Evolutionary conservation across 2,888 invertebrate genomes (phyloP).

Genomic region (Cynaeus angustus): DNA sequence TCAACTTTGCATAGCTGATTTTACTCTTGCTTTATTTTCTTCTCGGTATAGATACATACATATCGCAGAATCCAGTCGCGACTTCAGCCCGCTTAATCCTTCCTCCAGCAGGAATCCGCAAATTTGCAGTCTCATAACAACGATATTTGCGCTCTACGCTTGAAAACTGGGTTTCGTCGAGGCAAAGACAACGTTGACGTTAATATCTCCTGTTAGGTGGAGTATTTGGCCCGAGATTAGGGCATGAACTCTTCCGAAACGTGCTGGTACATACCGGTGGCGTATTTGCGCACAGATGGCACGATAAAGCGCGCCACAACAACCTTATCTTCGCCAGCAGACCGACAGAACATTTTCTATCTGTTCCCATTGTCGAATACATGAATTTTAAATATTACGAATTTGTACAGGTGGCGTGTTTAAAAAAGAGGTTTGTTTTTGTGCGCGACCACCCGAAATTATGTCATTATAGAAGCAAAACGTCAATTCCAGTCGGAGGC

Average conservation of each 20-base stretch:
- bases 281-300: slow-evolving; percentile 62
- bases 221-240: slow-evolving; percentile 54
- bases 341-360: slow-evolving; percentile 51
- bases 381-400: slow-evolving; percentile 58
- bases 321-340: slow-evolving; percentile 59
- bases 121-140: slow-evolving; percentile 24
- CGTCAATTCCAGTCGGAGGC: slow-evolving; percentile 18
- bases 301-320: slow-evolving; percentile 59
- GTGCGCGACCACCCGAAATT: slow-evolving; percentile 36
- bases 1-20: too few species aligned
- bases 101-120: slow-evolving; percentile 16
- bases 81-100: not conserved
- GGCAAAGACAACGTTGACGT: slow-evolving; percentile 29
- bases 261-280: slow-evolving; percentile 54
- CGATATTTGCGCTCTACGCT: slow-evolving; percentile 19
- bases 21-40: too few species aligned
- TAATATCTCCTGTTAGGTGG: slow-evolving; percentile 34
- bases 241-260: slow-evolving; percentile 56
- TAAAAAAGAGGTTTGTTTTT: slow-evolving; percentile 15
- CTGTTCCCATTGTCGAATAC: slow-evolving; percentile 60
- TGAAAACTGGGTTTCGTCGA: slow-evolving; percentile 10
- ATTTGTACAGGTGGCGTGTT: slow-evolving; percentile 37
- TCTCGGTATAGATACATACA: not conserved
- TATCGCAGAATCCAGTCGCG: not conserved
- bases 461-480: slow-evolving; percentile 24